Evolutionary conservation across 2,797 vertebrate species (phyloP), one percentile per base, ranked within the genome.

Genomic region (Falco biarmicus): DNA sequence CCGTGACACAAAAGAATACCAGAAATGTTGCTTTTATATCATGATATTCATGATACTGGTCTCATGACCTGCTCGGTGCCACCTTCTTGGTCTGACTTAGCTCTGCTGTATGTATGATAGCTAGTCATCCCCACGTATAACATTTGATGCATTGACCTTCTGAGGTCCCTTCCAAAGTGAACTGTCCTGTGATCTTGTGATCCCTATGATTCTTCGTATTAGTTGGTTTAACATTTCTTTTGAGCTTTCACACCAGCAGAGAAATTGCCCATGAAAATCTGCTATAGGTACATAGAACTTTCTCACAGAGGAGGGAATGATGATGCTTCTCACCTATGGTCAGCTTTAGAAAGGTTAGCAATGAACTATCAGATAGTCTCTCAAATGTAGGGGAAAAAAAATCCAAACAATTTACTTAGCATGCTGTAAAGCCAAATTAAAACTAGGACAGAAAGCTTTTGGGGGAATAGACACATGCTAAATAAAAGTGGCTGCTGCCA

Each of bases 361-460:
- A 65, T 59, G 31, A 93, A 80, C 50, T 25, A 90, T 5, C 50
- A 91, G 32, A 68, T 15, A 31, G 50, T 19, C 5, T 45, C 34
- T 74, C 57, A 83, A 56, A 64, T 41, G 28, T 6, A 64, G 31
- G 15, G 31, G 15, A 5, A 69, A 66, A 76, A 78, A 84, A 47
- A 28, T 9, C 9, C 19, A 71, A 68, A 16, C 16, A 22, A 48
- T 74, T 84, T 69, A 24, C 87, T 96, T 80, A 57, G 50, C 25
- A 41, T 65, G 64, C 92, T 80, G 15, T 57, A 89, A 83, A 96
- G 48, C 18, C 79, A 92, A 87, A 96, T 94, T 93, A 94, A 80
- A 97, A 96, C 63, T 93, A 94, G 95, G 95, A 65, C 92, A 97
- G 87, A 92, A 94, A 92, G 92, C 91, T 95, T 96, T 93, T 87